phyloP scores from a whole-genome alignment of 2,888 invertebrate genomes.

The Lepetodrilus schrolli region DNA sequence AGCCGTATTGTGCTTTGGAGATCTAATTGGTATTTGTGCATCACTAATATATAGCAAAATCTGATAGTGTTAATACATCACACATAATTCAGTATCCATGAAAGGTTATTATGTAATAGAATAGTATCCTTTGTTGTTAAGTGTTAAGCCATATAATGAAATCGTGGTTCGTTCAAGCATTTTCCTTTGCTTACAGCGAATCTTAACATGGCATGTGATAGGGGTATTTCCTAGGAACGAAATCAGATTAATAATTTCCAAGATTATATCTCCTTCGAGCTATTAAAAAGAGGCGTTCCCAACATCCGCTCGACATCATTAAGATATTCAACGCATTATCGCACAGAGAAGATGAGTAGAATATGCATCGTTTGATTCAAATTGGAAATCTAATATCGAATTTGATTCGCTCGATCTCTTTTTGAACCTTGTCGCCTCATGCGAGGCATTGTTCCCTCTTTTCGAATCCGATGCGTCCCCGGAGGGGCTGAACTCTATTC shows the following conservation, averaged over 20 bases:
- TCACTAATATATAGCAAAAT: too few species aligned
- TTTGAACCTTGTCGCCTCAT: conserved; percentile 28
- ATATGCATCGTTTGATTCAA: conserved; percentile 30
- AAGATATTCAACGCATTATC: conserved; percentile 27
- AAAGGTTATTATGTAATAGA: too few species aligned
- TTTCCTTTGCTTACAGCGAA: too few species aligned
- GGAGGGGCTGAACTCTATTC: conserved; percentile 18
- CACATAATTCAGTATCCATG: too few species aligned
- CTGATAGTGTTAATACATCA: too few species aligned
- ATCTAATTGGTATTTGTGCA: too few species aligned
- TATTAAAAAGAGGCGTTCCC: not conserved
- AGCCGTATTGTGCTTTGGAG: too few species aligned
- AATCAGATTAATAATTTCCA: not conserved
- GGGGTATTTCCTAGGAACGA: not conserved
- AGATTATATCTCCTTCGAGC: not conserved
- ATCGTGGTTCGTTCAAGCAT: too few species aligned
- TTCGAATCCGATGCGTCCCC: conserved; percentile 14
- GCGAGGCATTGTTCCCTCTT: conserved; percentile 21
- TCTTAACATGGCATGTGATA: not conserved
- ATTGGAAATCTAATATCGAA: conserved; percentile 35
- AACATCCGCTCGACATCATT: conserved; percentile 21
- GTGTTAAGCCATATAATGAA: too few species aligned
- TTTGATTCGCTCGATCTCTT: conserved; percentile 28
- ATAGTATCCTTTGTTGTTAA: too few species aligned
- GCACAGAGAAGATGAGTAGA: conserved; percentile 25